These are phyloP conservation scores for Enoplosus armatus DNA, from an alignment of 2,797 vertebrate species.

Conservation along the genomic window DNA sequence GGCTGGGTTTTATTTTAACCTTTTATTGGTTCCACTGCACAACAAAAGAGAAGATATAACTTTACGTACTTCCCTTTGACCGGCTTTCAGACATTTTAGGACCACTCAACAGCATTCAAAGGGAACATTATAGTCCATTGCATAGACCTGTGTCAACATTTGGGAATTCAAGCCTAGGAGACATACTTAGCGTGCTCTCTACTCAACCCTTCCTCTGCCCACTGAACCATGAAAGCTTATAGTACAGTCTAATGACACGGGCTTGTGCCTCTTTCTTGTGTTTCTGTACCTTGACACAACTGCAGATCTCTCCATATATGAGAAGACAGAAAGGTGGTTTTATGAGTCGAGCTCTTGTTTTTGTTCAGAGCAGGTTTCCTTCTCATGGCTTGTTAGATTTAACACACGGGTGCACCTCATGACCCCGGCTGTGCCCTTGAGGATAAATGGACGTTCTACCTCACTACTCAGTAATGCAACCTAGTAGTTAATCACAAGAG, in stretches of 20 bases:
- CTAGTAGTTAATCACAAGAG: slow-evolving; percentile 39
- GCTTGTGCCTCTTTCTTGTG: slow-evolving; percentile 13
- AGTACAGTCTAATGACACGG: slow-evolving; percentile 30
- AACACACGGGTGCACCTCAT: slow-evolving; percentile 20
- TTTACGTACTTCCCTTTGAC: slow-evolving; percentile 49
- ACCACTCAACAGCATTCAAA: slow-evolving; percentile 67
- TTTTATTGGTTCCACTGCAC: slow-evolving; percentile 64
- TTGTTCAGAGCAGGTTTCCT: slow-evolving; percentile 29
- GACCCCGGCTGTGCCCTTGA: slow-evolving; percentile 46
- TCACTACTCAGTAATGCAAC: slow-evolving; percentile 62
- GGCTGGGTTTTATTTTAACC: slow-evolving; percentile 59
- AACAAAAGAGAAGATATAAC: slow-evolving; percentile 44
- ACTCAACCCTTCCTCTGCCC: slow-evolving; percentile 40
- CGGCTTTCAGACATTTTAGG: slow-evolving; percentile 51
- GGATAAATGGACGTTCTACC: slow-evolving; percentile 51
- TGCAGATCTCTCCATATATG: slow-evolving; percentile 8
- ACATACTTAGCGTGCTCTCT: slow-evolving; percentile 50
- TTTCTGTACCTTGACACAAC: slow-evolving; percentile 12
- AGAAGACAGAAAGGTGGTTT: neutral
- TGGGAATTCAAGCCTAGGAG: slow-evolving; percentile 66
- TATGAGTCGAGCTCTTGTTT: slow-evolving; percentile 15
- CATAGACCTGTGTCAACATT: slow-evolving; percentile 69
- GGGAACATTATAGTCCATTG: slow-evolving; percentile 62
- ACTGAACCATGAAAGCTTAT: slow-evolving; percentile 40
- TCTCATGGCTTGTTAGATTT: slow-evolving; percentile 39